These are phyloP conservation scores for Pterois miles DNA, from an alignment of 2,797 vertebrate species.

Conservation along the genomic window DNA sequence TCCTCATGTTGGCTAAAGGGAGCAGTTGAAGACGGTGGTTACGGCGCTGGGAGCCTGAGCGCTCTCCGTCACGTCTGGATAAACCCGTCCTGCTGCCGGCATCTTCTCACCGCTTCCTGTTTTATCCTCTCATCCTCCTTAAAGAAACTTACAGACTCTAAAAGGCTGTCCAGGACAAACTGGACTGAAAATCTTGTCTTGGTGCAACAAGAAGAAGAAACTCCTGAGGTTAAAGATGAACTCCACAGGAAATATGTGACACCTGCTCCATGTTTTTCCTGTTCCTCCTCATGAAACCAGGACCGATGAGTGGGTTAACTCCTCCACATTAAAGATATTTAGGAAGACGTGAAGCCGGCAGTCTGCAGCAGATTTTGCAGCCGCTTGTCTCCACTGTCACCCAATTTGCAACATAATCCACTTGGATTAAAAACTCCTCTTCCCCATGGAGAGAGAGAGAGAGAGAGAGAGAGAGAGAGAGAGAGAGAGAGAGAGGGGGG, in stretches of 20 bases:
- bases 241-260: background rate
- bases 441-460: constrained; percentile 36
- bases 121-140: constrained; percentile 7
- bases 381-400: constrained; percentile 67
- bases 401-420: constrained; percentile 82
- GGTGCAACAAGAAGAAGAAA: background rate
- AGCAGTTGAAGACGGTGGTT: background rate
- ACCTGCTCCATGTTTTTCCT: background rate
- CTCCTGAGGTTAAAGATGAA: background rate
- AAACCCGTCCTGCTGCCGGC: background rate
- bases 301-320: background rate
- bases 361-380: constrained; percentile 43
- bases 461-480: constrained; percentile 16
- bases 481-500: constrained; percentile 8
- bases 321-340: constrained; percentile 13
- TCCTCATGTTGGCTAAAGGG: constrained; percentile 62
- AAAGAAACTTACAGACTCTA: background rate
- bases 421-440: constrained; percentile 83
- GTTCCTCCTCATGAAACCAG: background rate
- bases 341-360: constrained; percentile 9
- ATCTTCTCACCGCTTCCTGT: constrained; percentile 14
- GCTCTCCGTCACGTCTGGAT: background rate
- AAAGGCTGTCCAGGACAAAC: background rate
- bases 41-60: background rate
- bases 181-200: background rate